phyloP scores from a whole-genome alignment of 1,140 invertebrate genomes.

The Delia radicum region DNA sequence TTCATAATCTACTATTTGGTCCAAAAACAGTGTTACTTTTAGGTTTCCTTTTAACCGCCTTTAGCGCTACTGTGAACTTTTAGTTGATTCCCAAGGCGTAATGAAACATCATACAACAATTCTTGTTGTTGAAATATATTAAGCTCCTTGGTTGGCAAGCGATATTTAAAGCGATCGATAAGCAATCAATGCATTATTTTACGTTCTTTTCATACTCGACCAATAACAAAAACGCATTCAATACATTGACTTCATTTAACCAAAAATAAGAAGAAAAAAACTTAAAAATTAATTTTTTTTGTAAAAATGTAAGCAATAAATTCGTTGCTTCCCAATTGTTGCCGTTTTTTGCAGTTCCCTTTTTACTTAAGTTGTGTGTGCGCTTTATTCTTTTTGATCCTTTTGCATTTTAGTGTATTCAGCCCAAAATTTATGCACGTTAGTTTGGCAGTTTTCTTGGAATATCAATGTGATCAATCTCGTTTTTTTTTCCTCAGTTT shows the following conservation, averaged over 20 bases:
- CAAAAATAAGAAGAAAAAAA: background rate
- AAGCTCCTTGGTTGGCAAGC: background rate
- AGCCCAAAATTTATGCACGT: slow-evolving; percentile 30
- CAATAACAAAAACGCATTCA: background rate
- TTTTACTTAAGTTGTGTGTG: background rate
- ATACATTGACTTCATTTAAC: background rate
- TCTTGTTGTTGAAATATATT: slow-evolving; percentile 2
- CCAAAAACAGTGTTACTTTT: background rate
- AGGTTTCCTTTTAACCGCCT: slow-evolving; percentile 12
- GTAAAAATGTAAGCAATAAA: background rate
- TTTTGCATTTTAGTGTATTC: slow-evolving; percentile 16
- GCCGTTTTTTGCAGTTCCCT: background rate
- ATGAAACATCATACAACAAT: background rate
- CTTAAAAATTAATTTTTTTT: background rate
- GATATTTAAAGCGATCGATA: slow-evolving; percentile 25
- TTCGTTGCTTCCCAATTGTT: background rate
- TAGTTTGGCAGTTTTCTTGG: slow-evolving; percentile 32
- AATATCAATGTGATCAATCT: slow-evolving; percentile 34
- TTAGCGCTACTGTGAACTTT: slow-evolving; percentile 4
- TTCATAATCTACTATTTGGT: background rate
- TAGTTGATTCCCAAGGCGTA: background rate
- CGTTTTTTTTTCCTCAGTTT: background rate
- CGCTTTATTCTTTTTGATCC: slow-evolving; percentile 14
- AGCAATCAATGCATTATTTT: slow-evolving; percentile 29
- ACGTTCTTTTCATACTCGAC: slow-evolving; percentile 17